phyloP scores from a whole-genome alignment of 2,888 invertebrate genomes.

The Acanthoscelides obtectus region DNA sequence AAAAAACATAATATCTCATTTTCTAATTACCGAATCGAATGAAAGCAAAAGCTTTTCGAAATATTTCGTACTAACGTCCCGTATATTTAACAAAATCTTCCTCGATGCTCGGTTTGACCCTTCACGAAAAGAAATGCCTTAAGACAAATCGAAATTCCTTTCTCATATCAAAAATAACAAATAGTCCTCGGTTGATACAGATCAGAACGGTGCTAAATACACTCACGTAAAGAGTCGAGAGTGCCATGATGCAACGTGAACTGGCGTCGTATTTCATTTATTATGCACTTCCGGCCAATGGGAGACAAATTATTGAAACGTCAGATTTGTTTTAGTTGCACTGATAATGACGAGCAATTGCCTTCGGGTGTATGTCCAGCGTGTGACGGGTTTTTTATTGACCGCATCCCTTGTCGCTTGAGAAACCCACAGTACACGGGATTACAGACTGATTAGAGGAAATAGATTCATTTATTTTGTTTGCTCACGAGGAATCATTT shows the following conservation, averaged over 20 bases:
- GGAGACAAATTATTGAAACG: constrained; percentile 6
- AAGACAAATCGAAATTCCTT: background rate
- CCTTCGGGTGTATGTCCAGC: constrained; percentile 3
- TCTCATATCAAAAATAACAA: background rate
- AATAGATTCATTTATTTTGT: background rate
- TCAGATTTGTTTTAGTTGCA: constrained; percentile 12
- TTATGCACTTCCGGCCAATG: constrained; percentile 4
- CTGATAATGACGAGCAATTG: constrained; percentile 7
- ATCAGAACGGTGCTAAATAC: background rate
- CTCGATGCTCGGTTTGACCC: too few relatives aligned
- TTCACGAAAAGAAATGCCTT: too few relatives aligned
- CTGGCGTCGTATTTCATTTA: constrained; percentile 13
- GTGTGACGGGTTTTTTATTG: constrained; percentile 4
- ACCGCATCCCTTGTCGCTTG: constrained; percentile 10
- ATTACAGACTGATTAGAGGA: background rate
- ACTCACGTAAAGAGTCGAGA: background rate
- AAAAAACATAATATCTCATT: too few relatives aligned
- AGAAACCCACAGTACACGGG: background rate
- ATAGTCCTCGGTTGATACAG: background rate
- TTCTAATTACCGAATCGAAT: too few relatives aligned
- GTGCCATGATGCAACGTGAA: background rate
- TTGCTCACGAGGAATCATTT: too few relatives aligned
- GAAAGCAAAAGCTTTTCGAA: too few relatives aligned
- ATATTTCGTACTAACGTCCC: too few relatives aligned
- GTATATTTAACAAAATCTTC: too few relatives aligned